Evolutionary conservation across 1,140 invertebrate genomes (phyloP).

Genomic region (Drosophila pallidifrons): DNA sequence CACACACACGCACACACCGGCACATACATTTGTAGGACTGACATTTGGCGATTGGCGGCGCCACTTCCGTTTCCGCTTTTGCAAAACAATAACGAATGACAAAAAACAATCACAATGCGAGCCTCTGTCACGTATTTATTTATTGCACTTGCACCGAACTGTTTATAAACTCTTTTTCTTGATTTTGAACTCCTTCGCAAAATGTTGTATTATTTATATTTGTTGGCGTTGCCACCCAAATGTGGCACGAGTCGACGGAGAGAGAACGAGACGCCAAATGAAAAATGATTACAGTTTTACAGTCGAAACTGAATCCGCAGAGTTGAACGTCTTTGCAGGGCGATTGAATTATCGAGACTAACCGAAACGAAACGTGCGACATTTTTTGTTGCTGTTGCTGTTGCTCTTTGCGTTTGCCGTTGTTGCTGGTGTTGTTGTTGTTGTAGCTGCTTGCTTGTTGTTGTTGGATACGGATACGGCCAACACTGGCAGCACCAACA

Average conservation of each 20-base stretch:
- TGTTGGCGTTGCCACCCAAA: slow-evolving; percentile 25
- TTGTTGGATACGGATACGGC: slow-evolving; percentile 44
- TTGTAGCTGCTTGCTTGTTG: slow-evolving; percentile 14
- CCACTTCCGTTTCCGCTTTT: slow-evolving; percentile 53
- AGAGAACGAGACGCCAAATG: slow-evolving; percentile 10
- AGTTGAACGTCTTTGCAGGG: slow-evolving; percentile 76
- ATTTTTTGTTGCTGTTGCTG: slow-evolving; percentile 77
- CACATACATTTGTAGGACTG: slow-evolving; percentile 36
- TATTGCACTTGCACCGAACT: slow-evolving; percentile 12
- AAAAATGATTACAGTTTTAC: slow-evolving; percentile 11
- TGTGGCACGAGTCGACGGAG: neutral
- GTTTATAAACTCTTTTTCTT: slow-evolving; percentile 15
- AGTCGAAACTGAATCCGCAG: slow-evolving; percentile 25
- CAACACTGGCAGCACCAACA: slow-evolving; percentile 56
- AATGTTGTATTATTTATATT: neutral
- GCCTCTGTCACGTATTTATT: slow-evolving; percentile 27
- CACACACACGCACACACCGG: slow-evolving; percentile 29
- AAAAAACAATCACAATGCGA: slow-evolving; percentile 10
- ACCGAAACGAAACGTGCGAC: slow-evolving; percentile 81
- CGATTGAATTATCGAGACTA: slow-evolving; percentile 82
- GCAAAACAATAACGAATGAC: slow-evolving; percentile 20
- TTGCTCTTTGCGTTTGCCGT: slow-evolving; percentile 40
- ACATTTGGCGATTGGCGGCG: slow-evolving; percentile 19
- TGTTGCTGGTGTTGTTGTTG: slow-evolving; percentile 31
- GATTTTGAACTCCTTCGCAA: neutral